Conservation (phyloP, 2,888 invertebrate genomes). For the Tubulanus polymorphus region DNA sequence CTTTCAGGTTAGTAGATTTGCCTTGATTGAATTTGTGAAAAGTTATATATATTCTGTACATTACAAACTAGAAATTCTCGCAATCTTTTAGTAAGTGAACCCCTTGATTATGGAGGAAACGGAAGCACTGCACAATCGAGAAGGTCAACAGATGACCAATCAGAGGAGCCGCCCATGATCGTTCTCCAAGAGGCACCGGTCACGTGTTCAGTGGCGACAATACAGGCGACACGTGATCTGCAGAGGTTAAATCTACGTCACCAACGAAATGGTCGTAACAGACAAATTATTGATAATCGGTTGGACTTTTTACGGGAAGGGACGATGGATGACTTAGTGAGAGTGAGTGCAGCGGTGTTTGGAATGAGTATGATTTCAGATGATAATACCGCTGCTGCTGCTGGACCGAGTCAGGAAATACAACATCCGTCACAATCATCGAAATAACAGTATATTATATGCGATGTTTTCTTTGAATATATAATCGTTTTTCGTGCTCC, state of each 20-base stretch:
- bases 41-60: not conserved
- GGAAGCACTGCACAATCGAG: not conserved
- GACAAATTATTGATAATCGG: too few species aligned
- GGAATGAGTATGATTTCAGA: not conserved
- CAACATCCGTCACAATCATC: too few species aligned
- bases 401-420: too few species aligned
- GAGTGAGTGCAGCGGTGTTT: not conserved
- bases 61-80: too few species aligned
- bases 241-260: not conserved
- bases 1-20: slow-evolving; percentile 27
- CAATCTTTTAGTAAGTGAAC: too few species aligned
- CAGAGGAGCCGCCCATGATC: not conserved
- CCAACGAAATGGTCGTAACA: not conserved
- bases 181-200: not conserved
- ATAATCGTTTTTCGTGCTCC: too few species aligned
- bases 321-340: not conserved
- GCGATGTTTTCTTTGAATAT: too few species aligned
- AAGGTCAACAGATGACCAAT: not conserved
- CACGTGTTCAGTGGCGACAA: not conserved
- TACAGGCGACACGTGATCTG: not conserved
- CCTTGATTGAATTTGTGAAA: not conserved
- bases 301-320: not conserved
- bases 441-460: too few species aligned
- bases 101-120: too few species aligned
- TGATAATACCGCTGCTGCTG: not conserved